phyloP scores from a whole-genome alignment of 2,797 vertebrate species.

The Rhincodon typus region DNA sequence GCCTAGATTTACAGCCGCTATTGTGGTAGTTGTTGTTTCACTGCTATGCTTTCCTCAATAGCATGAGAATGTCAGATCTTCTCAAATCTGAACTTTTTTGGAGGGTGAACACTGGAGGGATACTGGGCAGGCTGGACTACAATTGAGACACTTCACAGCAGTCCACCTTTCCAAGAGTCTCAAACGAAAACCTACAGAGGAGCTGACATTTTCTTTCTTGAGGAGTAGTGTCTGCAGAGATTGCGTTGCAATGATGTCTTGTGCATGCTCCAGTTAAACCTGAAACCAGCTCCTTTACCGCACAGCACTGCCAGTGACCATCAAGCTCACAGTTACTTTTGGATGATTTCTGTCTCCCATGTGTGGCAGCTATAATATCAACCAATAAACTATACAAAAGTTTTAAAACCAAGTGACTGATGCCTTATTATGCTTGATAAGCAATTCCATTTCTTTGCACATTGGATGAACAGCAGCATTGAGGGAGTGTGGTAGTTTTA shows the following conservation, averaged over 20 bases:
- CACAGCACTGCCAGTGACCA: neutral
- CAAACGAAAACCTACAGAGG: no score
- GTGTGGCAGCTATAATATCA: no score
- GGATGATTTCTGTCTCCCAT: neutral
- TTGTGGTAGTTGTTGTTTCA: no score
- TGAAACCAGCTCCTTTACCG: neutral
- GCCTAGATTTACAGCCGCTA: no score
- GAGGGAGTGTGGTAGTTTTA: neutral
- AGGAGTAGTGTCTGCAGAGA: neutral
- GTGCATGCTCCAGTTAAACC: neutral
- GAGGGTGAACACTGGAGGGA: no score
- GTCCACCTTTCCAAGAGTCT: no score
- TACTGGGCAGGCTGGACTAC: no score
- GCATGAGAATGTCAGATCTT: no score
- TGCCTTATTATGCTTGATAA: neutral
- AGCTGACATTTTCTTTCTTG: no score
- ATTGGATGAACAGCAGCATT: neutral
- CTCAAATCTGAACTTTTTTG: no score
- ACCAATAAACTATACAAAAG: neutral
- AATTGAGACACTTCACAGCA: no score
- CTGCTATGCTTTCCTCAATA: no score
- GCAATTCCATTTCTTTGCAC: neutral
- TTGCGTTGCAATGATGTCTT: neutral
- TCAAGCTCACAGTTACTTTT: neutral
- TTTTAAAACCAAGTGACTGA: neutral